Evolutionary conservation across 2,888 invertebrate species (phyloP), one percentile per base, ranked within the genome.

Genomic region (Loripinus fragilis): DNA sequence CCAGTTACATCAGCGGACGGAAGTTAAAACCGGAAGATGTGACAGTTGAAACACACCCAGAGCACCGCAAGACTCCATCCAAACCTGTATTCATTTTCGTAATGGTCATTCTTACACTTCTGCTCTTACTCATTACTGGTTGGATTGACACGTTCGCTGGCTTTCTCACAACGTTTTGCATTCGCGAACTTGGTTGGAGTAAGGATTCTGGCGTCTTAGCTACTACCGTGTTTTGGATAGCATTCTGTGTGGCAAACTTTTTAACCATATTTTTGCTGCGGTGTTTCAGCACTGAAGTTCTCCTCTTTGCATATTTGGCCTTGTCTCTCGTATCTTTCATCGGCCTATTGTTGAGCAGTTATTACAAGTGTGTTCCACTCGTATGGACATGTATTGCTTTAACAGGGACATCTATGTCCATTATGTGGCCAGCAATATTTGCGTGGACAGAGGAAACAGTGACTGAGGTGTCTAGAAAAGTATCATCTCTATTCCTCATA

Each of bases 401-500:
- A 8, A 67, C 69, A 28, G 87, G 87, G n/a, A 42, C 79, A 1
- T 66, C 85, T 0, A 83, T 83, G 71, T 81, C 85, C 23, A 75
- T 76, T 25, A 76, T 85, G 12, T 78, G 84, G 55, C 85, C 87
- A 38, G 71, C 78, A 7, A 71, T 83, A 25, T 80, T 86, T 23
- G 72, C 85, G 0, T 87, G 85, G 85, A 85, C 85, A 20, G 81
- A 87, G 70, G 80, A 83, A 72, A 69, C 72, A 8, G 74, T 86
- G 20, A 78, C 82, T 3, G 77, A 80, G 17, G 76, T 87, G 3
- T 81, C 81, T 0, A 81, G 83, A 2, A 71, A 78, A 42, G 42
- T 87, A 7, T 71, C 85, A 15, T 85, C 85, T 7, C 67, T 73
- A 20, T 71, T 86, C 15, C 71, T 85, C 17, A 76, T 85, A 67